Percentiles rank a stretch among this genome's conserved stretches.
phyloP scores from a whole-genome alignment of 2,113 vertebrate genomes.

The Felis chaus region DNA sequence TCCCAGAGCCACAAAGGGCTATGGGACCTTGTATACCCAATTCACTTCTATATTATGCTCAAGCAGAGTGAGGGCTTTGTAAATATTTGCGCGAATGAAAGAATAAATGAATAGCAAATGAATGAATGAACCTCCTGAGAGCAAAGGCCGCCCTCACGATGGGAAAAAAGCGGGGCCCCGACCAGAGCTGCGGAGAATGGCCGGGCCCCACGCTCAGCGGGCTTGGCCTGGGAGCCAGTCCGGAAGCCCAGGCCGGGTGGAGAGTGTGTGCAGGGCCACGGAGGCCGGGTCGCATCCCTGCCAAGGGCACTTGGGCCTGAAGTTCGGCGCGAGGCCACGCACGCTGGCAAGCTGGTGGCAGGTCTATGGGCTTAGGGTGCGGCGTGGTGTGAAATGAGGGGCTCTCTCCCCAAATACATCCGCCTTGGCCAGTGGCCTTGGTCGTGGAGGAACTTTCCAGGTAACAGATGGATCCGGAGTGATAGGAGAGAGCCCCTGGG shows the following conservation, averaged over 20 bases:
- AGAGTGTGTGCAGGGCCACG: rapidly evolving
- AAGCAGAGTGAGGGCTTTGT: not conserved
- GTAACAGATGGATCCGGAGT: not conserved
- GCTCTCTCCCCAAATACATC: not conserved
- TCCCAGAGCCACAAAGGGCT: not conserved
- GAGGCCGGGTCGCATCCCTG: rapidly evolving
- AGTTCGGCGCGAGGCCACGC: rapidly evolving
- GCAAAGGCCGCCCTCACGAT: not conserved
- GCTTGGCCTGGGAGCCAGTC: not conserved
- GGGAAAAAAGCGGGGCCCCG: not conserved
- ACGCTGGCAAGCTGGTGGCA: rapidly evolving
- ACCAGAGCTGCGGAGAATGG: rapidly evolving
- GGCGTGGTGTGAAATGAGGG: not conserved
- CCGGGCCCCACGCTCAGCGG: rapidly evolving
- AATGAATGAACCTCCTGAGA: not conserved
- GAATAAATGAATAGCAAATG: conserved; percentile 58
- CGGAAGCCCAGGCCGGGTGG: not conserved
- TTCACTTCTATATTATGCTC: not conserved
- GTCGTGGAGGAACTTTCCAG: not conserved
- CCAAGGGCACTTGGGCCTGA: not conserved
- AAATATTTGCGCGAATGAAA: conserved; percentile 49
- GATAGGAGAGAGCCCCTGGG: not conserved
- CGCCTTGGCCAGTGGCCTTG: not conserved
- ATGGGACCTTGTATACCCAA: not conserved
- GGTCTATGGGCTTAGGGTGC: not conserved